phyloP scores from a whole-genome alignment of 2,888 invertebrate genomes.

The Papilio protenor region DNA sequence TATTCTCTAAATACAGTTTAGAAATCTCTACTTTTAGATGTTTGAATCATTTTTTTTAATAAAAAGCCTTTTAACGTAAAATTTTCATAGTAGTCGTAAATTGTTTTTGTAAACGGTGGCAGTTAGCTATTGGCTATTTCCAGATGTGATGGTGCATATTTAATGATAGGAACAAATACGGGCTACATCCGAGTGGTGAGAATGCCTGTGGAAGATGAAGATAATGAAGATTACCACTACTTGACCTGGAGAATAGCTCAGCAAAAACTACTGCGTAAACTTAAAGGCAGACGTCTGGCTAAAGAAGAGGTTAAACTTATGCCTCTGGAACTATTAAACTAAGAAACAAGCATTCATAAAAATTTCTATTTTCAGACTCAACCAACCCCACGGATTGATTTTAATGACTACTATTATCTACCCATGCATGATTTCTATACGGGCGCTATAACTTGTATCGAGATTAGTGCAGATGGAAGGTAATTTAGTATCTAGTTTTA shows the following conservation, averaged over 20 bases:
- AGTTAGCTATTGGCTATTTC: not conserved
- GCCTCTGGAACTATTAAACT: no score
- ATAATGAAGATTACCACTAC: conserved; percentile 62
- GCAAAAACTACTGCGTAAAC: conserved; percentile 67
- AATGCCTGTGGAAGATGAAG: conserved; percentile 73
- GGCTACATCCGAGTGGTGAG: conserved; percentile 74
- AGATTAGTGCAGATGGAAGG: conserved; percentile 85
- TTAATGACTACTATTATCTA: conserved; percentile 86
- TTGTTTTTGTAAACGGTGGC: no score
- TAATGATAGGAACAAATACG: conserved; percentile 71
- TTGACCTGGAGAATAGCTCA: conserved; percentile 63
- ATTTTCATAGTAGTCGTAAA: no score
- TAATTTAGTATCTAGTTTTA: conserved; percentile 57
- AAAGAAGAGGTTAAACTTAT: conserved; percentile 69
- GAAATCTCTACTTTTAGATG: not conserved
- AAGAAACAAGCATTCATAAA: not conserved
- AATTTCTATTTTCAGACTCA: conserved; percentile 59
- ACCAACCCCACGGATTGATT: conserved; percentile 75
- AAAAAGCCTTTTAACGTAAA: no score
- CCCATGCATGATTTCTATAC: conserved; percentile 91
- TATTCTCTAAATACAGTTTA: not conserved
- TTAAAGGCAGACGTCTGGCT: conserved; percentile 75
- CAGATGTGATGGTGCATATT: conserved; percentile 70
- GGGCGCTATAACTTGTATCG: conserved; percentile 86
- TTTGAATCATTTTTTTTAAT: no score